Evolutionary conservation across 1,140 invertebrate species (phyloP), one percentile per base, ranked within the genome.

Genomic region (Penaeus japonicus): DNA sequence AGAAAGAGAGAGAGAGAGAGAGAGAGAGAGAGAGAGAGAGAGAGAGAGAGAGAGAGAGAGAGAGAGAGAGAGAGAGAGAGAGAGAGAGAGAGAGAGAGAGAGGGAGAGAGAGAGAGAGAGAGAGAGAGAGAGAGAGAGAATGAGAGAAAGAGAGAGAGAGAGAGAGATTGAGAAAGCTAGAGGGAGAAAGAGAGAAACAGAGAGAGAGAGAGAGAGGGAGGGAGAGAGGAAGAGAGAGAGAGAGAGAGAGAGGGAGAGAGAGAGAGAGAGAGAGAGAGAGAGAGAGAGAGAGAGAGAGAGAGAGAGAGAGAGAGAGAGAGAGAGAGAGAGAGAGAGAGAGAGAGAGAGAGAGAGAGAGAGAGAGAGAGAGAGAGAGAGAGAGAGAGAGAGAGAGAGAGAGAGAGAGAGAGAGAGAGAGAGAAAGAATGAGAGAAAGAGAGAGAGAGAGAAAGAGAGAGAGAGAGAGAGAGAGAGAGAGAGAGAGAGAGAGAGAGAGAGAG

Each of bases 161-260:
- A 59, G 57, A 59, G 57, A 59, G 57, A 73, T 24, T 30, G 70
- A 73, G 70, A 73, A 32, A 73, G 70, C n/a, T n/a, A n/a, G n/a
- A n/a, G n/a, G n/a, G n/a, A n/a, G n/a, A n/a, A n/a, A n/a, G n/a
- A n/a, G n/a, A 73, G 70, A 73, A 32, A 73, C 24, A 73, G 22
- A 27, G 73, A 77, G 24, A 77, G 73, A 77, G 5, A 27, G 32
- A 78, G 24, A 77, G 73, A 30, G 1, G 39, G 24, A 24, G 73
- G 30, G 24, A 77, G 22, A 30, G n/a, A 77, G 22, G 30, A 24
- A 77, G 24, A 77, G 24, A 77, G 24, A 77, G 22, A 27, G 24
- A 77, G 73, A 24, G 73, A 77, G 73, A 77, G 73, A 77, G 73
- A 77, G 73, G 30, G 73, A 77, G 73, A 77, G 73, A 75, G 75